Conservation (phyloP, 2,888 invertebrate genomes). For the Tipula unca region DNA sequence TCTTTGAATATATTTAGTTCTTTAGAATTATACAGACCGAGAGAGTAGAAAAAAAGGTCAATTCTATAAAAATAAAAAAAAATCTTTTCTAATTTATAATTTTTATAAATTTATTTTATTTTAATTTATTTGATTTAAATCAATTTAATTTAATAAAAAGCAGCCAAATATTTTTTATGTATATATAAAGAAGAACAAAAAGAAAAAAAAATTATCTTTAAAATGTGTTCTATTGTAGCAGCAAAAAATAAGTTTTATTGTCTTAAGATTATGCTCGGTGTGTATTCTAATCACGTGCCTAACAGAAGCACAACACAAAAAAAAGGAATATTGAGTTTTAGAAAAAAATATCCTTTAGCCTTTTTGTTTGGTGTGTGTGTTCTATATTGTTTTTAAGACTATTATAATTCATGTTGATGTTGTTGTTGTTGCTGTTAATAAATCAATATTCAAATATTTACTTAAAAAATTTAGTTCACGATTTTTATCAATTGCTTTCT, state of each 20-base stretch:
- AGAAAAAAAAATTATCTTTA: background rate
- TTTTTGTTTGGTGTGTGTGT: background rate
- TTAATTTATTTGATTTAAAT: conserved; percentile 1
- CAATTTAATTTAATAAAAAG: conserved; percentile 8
- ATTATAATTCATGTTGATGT: background rate
- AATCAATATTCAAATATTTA: conserved; percentile 14
- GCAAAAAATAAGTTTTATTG: background rate
- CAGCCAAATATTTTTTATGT: background rate
- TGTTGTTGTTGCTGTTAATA: background rate
- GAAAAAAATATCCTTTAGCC: background rate
- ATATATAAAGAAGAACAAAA: background rate
- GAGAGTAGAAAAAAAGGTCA: background rate
- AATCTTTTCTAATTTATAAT: background rate
- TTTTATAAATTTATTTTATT: background rate
- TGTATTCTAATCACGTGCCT: conserved; percentile 8
- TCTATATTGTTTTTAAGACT: background rate
- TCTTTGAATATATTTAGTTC: background rate
- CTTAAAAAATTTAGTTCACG: conserved; percentile 4
- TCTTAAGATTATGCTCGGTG: background rate
- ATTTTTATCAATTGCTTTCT: conserved; percentile 14
- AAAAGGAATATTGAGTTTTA: background rate
- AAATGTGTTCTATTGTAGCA: background rate
- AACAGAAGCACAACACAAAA: background rate
- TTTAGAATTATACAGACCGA: background rate
- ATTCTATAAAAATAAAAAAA: background rate